Base-by-base conservation (phyloP, 2,113 vertebrate species). In the Lethenteron camtschaticum region DNA sequence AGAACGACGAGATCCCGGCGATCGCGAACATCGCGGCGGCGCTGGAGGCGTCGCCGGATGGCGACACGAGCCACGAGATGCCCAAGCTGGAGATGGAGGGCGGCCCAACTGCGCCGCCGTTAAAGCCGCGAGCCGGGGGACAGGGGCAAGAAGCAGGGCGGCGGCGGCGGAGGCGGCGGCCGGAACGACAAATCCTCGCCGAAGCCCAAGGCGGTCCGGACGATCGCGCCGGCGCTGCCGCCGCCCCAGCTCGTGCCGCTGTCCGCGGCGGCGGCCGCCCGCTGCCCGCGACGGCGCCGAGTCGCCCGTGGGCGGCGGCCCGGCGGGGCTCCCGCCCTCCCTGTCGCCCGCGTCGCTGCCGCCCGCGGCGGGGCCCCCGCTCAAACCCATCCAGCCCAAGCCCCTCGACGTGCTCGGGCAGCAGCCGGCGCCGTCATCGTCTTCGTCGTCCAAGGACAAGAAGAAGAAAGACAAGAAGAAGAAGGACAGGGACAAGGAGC, bases 371-470 rank as follows among this genome's bases (percentile, higher is more conserved):
- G 95, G 86, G 71, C 82, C 88, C 75, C 83, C 87, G 0, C 75
- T 97, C 72, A 99, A 99, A 76, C 88, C 95, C 78, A 95, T 95
- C 77, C 94, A 97, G 76, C 90, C 90, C 82, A 97, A 97, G 85
- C 78, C 81, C 88, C 57, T 83, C 86, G 12, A 75, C 91, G 70
- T 79, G 85, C 70, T 81, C 84, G 9, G 86, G 87, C 77, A 41
- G 41, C 41, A 41, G 41, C 41, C 41, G 41, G 5, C 41, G 6
- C 41, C 41, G 41, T 7, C 41, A 5, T 41, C 41, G 41, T 41
- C 41, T 41, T 41, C 41, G 5, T 41, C 41, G 41, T 41, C 41
- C 41, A 97, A 95, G 76, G 92, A 99, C 76, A 87, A 85, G 75
- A 87, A 88, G 81, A 94, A 87, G 77, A 99, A 95, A 75, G 94